A percentile compares a stretch with the other conserved stretches of the same genome.
Conservation (phyloP, 2,888 invertebrate genomes). For the Epistrophella euchroma region DNA sequence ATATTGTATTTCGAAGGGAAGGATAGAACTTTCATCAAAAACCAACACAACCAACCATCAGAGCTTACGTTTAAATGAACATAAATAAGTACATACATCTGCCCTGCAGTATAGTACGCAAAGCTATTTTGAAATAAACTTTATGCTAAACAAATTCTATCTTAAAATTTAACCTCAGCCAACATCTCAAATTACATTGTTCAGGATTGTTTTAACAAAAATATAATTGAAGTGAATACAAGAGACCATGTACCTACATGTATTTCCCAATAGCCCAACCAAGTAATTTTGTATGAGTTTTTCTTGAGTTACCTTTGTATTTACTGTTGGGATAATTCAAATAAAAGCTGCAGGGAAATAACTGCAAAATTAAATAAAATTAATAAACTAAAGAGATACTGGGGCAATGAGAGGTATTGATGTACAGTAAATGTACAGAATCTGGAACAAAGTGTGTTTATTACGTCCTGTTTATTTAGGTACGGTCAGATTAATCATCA, state of each 20-base stretch:
- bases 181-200: constrained; percentile 66
- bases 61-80: background rate
- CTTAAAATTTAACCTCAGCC: constrained; percentile 27
- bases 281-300: background rate
- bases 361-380: background rate
- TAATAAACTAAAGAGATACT: background rate
- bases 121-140: constrained; percentile 40
- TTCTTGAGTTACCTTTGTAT: background rate
- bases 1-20: background rate
- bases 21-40: constrained; percentile 13
- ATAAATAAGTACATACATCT: background rate
- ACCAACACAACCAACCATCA: background rate
- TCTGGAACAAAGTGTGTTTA: too few relatives aligned
- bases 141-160: constrained; percentile 38
- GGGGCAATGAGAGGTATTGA: too few relatives aligned
- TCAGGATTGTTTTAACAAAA: constrained; percentile 50
- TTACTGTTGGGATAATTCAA: background rate
- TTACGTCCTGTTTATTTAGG: too few relatives aligned
- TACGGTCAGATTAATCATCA: too few relatives aligned
- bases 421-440: too few relatives aligned
- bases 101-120: background rate
- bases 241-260: background rate
- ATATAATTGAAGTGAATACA: background rate
- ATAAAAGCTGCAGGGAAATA: background rate
- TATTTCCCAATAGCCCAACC: background rate